Conservation (phyloP, 2,888 invertebrate species). For the Noctua comes region DNA sequence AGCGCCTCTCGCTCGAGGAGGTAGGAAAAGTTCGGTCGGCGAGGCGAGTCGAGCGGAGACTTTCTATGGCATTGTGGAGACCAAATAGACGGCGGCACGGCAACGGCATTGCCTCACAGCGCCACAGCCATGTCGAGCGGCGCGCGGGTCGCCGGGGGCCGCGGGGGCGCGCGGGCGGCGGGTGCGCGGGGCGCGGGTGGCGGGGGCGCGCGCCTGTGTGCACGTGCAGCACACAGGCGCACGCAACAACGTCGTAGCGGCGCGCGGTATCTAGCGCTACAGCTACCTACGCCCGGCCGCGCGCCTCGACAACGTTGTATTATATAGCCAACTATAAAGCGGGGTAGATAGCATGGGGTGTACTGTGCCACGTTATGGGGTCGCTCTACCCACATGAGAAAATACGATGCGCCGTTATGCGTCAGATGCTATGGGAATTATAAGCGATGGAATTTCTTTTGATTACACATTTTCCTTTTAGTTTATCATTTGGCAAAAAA, state of each 20-base stretch:
- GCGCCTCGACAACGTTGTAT: conserved; percentile 74
- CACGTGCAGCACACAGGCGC: conserved; percentile 80
- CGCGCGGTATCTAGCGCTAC: conserved; percentile 86
- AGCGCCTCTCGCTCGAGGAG: conserved; percentile 80
- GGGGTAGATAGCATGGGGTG: conserved; percentile 84
- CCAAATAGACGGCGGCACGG: conserved; percentile 88
- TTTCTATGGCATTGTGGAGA: conserved; percentile 90
- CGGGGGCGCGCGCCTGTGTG: conserved; percentile 70
- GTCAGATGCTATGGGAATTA: conserved; percentile 52
- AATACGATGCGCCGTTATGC: conserved; percentile 56
- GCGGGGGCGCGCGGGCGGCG: conserved; percentile 62
- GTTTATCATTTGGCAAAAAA: conserved; percentile 1
- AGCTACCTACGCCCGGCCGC: conserved; percentile 82
- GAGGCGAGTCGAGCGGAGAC: conserved; percentile 87
- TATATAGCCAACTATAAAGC: conserved; percentile 82
- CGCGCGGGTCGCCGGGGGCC: conserved; percentile 68
- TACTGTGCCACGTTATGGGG: conserved; percentile 76
- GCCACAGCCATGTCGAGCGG: conserved; percentile 84
- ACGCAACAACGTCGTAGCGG: conserved; percentile 85
- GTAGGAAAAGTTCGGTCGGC: conserved; percentile 88
- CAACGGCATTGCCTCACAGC: conserved; percentile 89
- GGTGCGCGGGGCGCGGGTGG: conserved; percentile 66
- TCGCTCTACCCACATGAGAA: conserved; percentile 69
- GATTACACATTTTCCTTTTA: background rate
- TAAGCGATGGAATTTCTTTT: conserved; percentile 35